Conservation (phyloP, 2,888 invertebrate genomes). For the Lathronympha strigana region DNA sequence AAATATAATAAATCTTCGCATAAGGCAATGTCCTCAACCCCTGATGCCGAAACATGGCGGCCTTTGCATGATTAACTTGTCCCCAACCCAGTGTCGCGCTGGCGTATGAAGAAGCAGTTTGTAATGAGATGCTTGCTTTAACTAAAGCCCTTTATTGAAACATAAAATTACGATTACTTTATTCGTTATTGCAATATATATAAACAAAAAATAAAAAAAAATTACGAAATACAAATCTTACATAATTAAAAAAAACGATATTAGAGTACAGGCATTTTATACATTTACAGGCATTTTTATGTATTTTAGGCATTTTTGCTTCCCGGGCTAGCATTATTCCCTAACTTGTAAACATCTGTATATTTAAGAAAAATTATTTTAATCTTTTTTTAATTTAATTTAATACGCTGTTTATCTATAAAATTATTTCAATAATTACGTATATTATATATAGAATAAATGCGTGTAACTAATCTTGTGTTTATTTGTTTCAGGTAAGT, state of each 20-base stretch:
- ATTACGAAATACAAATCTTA: too few species aligned
- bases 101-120: slow-evolving; percentile 13
- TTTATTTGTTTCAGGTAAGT: slow-evolving; percentile 34
- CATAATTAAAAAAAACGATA: too few species aligned
- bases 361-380: too few species aligned
- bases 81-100: neutral
- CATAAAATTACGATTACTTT: neutral
- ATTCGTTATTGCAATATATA: neutral
- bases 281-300: too few species aligned
- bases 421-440: neutral
- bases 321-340: too few species aligned
- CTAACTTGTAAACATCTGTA: too few species aligned
- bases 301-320: too few species aligned
- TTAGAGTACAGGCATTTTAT: too few species aligned
- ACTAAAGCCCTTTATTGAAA: neutral
- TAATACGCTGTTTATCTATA: too few species aligned
- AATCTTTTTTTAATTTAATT: too few species aligned
- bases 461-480: neutral
- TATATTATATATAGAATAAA: neutral
- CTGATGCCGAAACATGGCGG: slow-evolving; percentile 22
- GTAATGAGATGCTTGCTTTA: neutral
- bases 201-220: too few species aligned
- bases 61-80: slow-evolving; percentile 10
- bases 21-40: slow-evolving; percentile 34
- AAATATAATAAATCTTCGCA: slow-evolving; percentile 25